Percentiles rank a stretch among this genome's conserved stretches.
phyloP scores from a whole-genome alignment of 2,797 vertebrate genomes.

The Sebastes taczanowskii region DNA sequence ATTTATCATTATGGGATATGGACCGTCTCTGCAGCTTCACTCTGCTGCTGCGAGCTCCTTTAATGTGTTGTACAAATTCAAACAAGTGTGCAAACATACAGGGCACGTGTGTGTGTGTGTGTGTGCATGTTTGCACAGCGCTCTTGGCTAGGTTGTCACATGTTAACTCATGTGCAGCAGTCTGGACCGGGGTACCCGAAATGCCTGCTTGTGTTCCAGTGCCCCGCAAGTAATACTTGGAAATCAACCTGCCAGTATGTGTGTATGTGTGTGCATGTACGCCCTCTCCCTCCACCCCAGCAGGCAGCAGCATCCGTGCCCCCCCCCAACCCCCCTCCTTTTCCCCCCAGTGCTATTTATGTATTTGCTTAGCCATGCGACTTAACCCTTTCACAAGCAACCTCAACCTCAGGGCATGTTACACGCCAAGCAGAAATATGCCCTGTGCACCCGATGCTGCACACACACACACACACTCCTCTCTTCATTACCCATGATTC shows the following conservation, averaged over 20 bases:
- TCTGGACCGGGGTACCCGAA: slow-evolving; percentile 29
- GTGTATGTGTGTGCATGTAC: slow-evolving; percentile 20
- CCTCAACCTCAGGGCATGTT: slow-evolving; percentile 52
- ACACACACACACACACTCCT: slow-evolving; percentile 8
- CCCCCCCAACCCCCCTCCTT: background rate
- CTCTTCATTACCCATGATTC: slow-evolving; percentile 59
- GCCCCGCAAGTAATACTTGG: slow-evolving; percentile 57
- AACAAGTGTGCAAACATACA: slow-evolving; percentile 2
- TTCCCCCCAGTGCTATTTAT: slow-evolving; percentile 56
- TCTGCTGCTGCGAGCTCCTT: slow-evolving; percentile 36
- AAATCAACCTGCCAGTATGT: slow-evolving; percentile 37
- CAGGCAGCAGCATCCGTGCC: slow-evolving; percentile 42
- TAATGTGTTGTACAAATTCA: slow-evolving; percentile 30
- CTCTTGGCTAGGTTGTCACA: slow-evolving; percentile 44
- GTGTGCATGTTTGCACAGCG: slow-evolving; percentile 5
- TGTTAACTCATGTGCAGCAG: slow-evolving; percentile 58
- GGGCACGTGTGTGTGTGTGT: background rate
- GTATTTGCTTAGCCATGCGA: slow-evolving; percentile 65
- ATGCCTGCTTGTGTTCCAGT: slow-evolving; percentile 59
- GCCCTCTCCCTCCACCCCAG: slow-evolving; percentile 16
- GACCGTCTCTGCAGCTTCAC: slow-evolving; percentile 19
- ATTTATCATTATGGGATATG: slow-evolving; percentile 54
- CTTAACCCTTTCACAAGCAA: slow-evolving; percentile 68
- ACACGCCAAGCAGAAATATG: slow-evolving; percentile 53
- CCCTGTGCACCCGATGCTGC: slow-evolving; percentile 18